These are phyloP conservation scores for Plecturocebus donacophilus DNA, from an alignment of 2,113 vertebrate species.

Conservation along the genomic window DNA sequence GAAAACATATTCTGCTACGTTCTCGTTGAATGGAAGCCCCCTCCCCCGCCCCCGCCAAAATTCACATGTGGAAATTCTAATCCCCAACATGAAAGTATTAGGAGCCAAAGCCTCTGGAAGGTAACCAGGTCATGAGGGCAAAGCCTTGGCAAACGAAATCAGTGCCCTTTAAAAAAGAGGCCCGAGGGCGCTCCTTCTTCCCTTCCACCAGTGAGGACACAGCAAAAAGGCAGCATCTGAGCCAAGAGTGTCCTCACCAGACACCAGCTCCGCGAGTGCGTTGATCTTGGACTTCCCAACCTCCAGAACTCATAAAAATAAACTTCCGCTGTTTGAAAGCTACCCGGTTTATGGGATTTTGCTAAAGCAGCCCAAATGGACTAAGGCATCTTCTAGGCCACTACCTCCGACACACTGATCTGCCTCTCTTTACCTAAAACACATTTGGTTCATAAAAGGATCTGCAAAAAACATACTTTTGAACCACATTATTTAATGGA, in stretches of 20 bases:
- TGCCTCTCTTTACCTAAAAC: neutral
- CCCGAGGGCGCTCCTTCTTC: neutral
- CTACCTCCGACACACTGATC: rapidly evolving
- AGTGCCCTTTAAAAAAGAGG: too few relatives aligned
- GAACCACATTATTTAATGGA: neutral
- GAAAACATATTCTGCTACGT: neutral
- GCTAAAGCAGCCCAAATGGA: neutral
- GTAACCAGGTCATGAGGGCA: neutral
- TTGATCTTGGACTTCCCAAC: neutral
- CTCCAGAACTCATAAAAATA: too few relatives aligned
- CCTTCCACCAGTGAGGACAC: neutral
- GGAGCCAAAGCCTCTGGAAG: neutral
- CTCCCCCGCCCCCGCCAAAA: neutral
- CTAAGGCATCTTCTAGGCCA: neutral
- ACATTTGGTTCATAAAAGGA: neutral
- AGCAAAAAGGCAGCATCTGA: rapidly evolving
- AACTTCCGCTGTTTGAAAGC: neutral
- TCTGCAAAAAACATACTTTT: neutral
- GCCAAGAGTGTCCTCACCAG: neutral
- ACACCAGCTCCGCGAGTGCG: neutral
- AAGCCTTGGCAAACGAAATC: too few relatives aligned
- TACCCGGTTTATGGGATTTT: neutral
- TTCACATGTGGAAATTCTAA: neutral
- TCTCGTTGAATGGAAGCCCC: neutral
- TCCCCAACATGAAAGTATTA: neutral